Evolutionary conservation across 2,113 vertebrate genomes (phyloP), one percentile per base, ranked within the genome.

Genomic region (Hippoglossus stenolepis): DNA sequence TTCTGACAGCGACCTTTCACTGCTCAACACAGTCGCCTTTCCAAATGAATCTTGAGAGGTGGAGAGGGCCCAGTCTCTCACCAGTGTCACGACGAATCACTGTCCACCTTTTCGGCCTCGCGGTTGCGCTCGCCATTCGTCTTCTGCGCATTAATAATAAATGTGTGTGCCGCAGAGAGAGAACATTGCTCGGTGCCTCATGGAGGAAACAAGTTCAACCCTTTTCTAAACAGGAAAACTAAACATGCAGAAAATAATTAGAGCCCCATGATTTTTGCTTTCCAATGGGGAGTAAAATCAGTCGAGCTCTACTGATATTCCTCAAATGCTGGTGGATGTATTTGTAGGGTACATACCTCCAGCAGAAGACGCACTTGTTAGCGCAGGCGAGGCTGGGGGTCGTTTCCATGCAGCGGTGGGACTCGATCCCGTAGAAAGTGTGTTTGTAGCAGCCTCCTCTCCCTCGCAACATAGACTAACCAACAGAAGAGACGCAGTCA

Each of bases 341-440:
- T 1, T 2, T 18, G 57, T 11, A 3, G 20, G 49, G 10, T 11
- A 63, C 73, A 63, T 89, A 99, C 98, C 98, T 96, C 98, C 97
- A 99, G 88, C 97, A 99, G 90, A 99, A 99, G 73, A 99, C 95
- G 8, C 97, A 99, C 77, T 99, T 99, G 91, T 98, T 99, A 0
- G 98, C 96, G 31, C 98, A 98, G 7, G 97, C 97, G 70, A 99
- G 92, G 86, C 98, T 99, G 0, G 97, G 97, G 0, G 97, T 99
- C 14, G 96, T 94, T 92, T 99, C 98, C 97, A 99, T 98, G 93
- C 98, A 99, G 35, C 96, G 95, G 73, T 99, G 98, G 64, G 97
- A 99, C 92, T 99, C 96, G 0, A 98, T 98, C 1, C 98, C 98
- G 0, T 99, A 99, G 84, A 99, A 99, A 0, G 96, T 97, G 91